Evolutionary conservation across 2,888 invertebrate species (phyloP).

Genomic region (Tetragonula carbonaria): DNA sequence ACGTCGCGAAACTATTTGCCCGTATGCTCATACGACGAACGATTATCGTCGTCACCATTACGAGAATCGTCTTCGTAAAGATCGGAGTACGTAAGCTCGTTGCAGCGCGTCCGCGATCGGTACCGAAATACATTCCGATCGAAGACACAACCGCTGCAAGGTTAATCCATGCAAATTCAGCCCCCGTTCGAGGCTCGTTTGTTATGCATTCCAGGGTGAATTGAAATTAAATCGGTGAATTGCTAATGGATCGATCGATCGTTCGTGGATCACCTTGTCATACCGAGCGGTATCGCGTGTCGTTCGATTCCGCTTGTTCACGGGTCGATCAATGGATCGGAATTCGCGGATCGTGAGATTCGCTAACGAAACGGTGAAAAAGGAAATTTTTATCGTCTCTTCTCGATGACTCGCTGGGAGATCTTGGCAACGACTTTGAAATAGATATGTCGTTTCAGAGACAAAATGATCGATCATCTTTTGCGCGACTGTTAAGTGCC

Average conservation of each 20-base stretch:
- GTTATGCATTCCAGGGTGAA: not conserved
- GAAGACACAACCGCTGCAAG: not conserved
- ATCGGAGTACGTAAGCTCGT: not conserved
- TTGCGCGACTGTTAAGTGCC: no score
- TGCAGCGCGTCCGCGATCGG: conserved; percentile 28
- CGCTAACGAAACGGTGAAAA: not conserved
- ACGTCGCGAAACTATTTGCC: conserved; percentile 54
- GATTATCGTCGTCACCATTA: not conserved
- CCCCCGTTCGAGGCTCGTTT: not conserved
- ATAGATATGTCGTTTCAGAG: not conserved
- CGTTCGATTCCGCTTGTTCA: not conserved
- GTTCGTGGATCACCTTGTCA: conserved; percentile 16
- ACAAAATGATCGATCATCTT: not conserved
- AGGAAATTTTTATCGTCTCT: not conserved
- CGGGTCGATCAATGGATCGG: not conserved
- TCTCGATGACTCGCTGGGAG: not conserved
- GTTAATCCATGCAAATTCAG: conserved; percentile 17
- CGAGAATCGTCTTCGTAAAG: no score
- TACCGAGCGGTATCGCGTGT: not conserved
- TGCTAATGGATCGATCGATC: not conserved
- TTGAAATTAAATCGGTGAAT: conserved; percentile 13
- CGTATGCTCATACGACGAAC: not conserved
- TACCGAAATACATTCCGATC: conserved; percentile 10
- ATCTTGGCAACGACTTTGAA: not conserved
- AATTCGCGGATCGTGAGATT: not conserved